Conservation (phyloP, 2,888 invertebrate genomes). For the Cryptophagus acutangulus region DNA sequence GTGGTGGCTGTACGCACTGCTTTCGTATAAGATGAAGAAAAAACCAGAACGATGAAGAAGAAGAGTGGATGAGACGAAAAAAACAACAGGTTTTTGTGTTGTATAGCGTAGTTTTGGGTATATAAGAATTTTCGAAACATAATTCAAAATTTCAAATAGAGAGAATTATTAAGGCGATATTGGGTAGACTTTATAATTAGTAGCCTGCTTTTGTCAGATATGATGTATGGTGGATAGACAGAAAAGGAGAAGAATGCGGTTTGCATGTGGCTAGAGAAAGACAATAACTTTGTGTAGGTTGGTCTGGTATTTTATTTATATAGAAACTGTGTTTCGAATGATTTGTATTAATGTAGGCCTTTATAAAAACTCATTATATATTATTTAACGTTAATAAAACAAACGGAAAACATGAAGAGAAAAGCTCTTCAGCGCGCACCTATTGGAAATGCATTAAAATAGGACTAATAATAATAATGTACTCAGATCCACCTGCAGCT, state of each 20-base stretch:
- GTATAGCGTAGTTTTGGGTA: constrained; percentile 18
- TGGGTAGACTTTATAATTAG: constrained; percentile 42
- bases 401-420: too few relatives aligned
- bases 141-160: constrained; percentile 43
- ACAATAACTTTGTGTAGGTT: constrained; percentile 30
- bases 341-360: constrained; percentile 36
- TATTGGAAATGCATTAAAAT: too few relatives aligned
- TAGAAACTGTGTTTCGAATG: constrained; percentile 40
- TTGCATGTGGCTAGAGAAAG: constrained; percentile 4
- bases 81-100: constrained; percentile 20
- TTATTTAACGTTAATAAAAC: too few relatives aligned
- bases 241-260: constrained; percentile 19
- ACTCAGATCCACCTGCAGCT: too few relatives aligned
- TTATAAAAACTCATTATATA: constrained; percentile 33
- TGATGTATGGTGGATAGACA: constrained; percentile 36
- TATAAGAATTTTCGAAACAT: constrained; percentile 31
- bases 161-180: constrained; percentile 41
- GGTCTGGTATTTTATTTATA: constrained; percentile 41
- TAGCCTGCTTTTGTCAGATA: constrained; percentile 43
- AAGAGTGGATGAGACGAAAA: too few relatives aligned
- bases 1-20: too few relatives aligned
- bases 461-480: too few relatives aligned
- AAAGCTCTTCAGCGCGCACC: too few relatives aligned
- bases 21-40: too few relatives aligned
- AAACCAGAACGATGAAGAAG: too few relatives aligned